Evolutionary conservation across 2,113 vertebrate genomes (phyloP), one percentile per base, ranked within the genome.

Genomic region (Ammodytes dubius): DNA sequence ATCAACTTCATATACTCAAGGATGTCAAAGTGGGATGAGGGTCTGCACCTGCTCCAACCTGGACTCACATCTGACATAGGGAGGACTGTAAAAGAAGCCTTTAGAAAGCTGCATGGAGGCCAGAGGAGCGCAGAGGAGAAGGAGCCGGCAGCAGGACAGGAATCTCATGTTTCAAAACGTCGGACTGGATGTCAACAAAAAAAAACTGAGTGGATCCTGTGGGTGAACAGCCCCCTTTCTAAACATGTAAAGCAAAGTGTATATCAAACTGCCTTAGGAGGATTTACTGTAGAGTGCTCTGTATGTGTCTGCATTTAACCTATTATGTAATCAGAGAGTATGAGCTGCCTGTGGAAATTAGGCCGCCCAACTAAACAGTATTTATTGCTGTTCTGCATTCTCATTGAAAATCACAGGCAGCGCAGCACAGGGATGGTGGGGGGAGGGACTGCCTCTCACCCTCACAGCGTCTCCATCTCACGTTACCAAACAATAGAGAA

Each of bases 391-490:
- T 85, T 17, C 64, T 57, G 61, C 63, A 43, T 52, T 72, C 53
- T 15, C 76, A 56, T 56, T 71, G 71, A 70, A 60, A 81, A 75
- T 35, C 61, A 74, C 39, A 74, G 70, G 64, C 69, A 82, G 83
- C 64, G 65, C 72, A 74, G 4, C 39, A 17, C 27, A 27, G 67
- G 64, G 83, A 57, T 54, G 70, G 68, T 6, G 78, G 56, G 60
- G 87, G 88, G 84, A 74, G 75, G 83, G 76, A 46, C 83, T 47
- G 52, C 75, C 42, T 77, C 84, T 73, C 66, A 70, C 47, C 54
- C 46, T 53, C 67, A 58, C 57, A 37, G 5, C 73, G 63, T 77
- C 75, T 76, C 81, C 58, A 52, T 70, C 73, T 87, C 86, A 84
- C 67, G 73, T 92, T 91, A 90, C 88, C 67, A 7, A 37, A 72